Base-by-base conservation (phyloP, 2,888 invertebrate species). In the Drosophila mayaguana region DNA sequence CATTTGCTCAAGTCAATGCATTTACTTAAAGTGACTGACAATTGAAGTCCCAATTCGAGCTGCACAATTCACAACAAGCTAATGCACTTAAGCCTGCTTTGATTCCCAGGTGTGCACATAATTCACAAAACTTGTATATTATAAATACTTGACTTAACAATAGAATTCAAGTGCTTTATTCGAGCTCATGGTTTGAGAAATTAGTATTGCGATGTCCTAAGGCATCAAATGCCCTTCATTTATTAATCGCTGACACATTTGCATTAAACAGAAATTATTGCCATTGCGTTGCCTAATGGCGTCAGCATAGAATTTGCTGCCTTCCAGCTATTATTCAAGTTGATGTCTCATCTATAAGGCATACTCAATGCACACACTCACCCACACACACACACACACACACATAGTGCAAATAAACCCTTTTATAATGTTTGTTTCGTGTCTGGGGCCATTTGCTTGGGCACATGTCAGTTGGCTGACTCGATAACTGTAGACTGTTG, bases 311-410 rank as follows among this genome's bases (percentile, higher is more conserved):
- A 46, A 72, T 32, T 63, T 54, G 43, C 18, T 54, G 55, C 43
- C 57, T 57, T 66, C 25, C 16, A 61, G 73, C 63, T 25, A 77
- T 77, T 68, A 73, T 53, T 77, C 73, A 77, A 63, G n/a, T 73
- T 77, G 65, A 77, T 61, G 77, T 63, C 60, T 56, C 50, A 63
- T 56, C 59, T 36, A 63, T 40, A 55, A 56, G 55, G n/a, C 63
- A 48, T 25, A 53, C 28, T 25, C 48, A 63, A 53, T 38, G 36
- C 22, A 38, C 54, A 61, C 42, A 32, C 8, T 6, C 28, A 59
- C 50, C n/a, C 45, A 51, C 50, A 34, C 40, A 38, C 28, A 50
- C 43, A 56, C 28, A 45, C 36, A 46, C 16, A 46, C n/a, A n/a
- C 28, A 48, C 28, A 11, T 11, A 36, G 6, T 28, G 28, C 64